phyloP scores from a whole-genome alignment of 1,140 invertebrate species.

The Anastatus disparis region DNA sequence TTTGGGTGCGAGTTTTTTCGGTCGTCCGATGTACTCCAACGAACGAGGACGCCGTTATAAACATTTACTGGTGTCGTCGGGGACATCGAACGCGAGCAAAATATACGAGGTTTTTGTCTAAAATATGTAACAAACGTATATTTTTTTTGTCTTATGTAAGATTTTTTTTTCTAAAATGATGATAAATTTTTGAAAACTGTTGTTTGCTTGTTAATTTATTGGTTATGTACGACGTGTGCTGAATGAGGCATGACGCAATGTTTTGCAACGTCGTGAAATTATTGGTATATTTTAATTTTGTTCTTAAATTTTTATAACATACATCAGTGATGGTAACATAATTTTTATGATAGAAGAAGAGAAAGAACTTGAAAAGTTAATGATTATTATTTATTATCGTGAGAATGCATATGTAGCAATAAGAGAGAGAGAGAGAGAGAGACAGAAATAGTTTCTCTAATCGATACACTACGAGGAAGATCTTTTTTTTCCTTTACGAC shows the following conservation, averaged over 20 bases:
- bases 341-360: too few species aligned
- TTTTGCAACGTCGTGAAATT: constrained; percentile 15
- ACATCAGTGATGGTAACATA: background rate
- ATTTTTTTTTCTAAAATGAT: too few species aligned
- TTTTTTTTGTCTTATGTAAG: too few species aligned
- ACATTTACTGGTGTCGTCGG: background rate
- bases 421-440: background rate
- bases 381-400: background rate
- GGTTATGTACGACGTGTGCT: constrained; percentile 22
- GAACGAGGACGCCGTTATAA: background rate
- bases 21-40: background rate
- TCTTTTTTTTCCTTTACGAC: constrained; percentile 23
- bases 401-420: background rate
- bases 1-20: constrained; percentile 10
- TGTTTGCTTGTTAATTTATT: constrained; percentile 9
- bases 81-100: background rate
- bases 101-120: constrained; percentile 15
- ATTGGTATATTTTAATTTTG: too few species aligned
- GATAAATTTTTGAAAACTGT: too few species aligned
- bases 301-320: background rate
- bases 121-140: too few species aligned
- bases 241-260: constrained; percentile 11
- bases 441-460: background rate
- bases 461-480: constrained; percentile 30
- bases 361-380: background rate